These are phyloP conservation scores for Unio delphinus DNA, from an alignment of 2,888 invertebrate species.

Conservation along the genomic window DNA sequence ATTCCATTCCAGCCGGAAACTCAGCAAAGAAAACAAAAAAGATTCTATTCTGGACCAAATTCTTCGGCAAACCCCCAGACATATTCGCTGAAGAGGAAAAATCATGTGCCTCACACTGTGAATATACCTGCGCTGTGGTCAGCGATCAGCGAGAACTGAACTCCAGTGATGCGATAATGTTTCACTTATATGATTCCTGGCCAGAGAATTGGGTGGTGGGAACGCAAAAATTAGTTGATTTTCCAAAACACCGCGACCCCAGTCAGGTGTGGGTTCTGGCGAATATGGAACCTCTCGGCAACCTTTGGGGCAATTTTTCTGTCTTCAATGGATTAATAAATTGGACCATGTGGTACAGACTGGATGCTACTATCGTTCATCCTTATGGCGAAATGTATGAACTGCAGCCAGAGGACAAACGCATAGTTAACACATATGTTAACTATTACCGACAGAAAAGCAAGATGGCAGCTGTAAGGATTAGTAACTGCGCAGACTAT, in stretches of 20 bases:
- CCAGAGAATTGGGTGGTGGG: no score
- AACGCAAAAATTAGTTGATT: no score
- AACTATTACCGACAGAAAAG: conserved; percentile 9
- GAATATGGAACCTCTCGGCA: conserved; percentile 18
- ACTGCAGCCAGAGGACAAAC: conserved; percentile 3
- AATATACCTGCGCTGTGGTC: neutral
- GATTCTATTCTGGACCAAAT: no score
- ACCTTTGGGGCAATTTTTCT: conserved; percentile 13
- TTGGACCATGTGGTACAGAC: no score
- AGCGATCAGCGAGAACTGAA: conserved; percentile 14
- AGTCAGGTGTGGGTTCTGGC: conserved; percentile 12
- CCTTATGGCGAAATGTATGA: neutral
- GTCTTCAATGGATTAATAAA: conserved; percentile 8
- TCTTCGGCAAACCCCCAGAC: no score
- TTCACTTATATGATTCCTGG: conserved; percentile 2
- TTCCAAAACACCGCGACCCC: no score
- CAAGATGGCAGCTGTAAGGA: neutral
- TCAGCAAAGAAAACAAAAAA: no score
- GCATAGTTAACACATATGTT: neutral
- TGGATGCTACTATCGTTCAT: no score
- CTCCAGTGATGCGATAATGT: conserved; percentile 15
- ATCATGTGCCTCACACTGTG: no score
- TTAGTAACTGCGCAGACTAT: no score
- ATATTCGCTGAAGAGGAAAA: no score
- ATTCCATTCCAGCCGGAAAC: no score